Base-by-base conservation (phyloP, 2,113 vertebrate genomes). In the Orthonyx spaldingii region DNA sequence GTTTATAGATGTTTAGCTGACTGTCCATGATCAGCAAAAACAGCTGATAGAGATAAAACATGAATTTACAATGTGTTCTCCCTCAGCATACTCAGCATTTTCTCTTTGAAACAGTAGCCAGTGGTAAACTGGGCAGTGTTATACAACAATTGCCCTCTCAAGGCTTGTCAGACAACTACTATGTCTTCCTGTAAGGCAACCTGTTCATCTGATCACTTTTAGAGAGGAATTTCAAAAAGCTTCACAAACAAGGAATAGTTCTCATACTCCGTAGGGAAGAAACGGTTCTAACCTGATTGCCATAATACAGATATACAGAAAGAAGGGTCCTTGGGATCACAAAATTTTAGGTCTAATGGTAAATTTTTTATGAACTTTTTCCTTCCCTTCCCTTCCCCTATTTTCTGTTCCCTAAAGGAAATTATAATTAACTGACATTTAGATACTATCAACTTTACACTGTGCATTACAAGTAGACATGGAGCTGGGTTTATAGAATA, bases 21-120 rank as follows among this genome's bases (percentile, higher is more conserved):
- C 52, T 93, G 61, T 30, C 69, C 50, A 63, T n/a, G 37, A 91
- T 94, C 87, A 94, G 84, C 87, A 90, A 91, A 94, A 92, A 32
- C n/a, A 94, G 20, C 46, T 81, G 64, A 87, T 70, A 78, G 41
- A 86, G 63, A 49, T 57, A 87, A 61, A 18, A 70, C 42, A 41
- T 60, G 74, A 94, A 91, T 87, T 89, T 87, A 74, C 56, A 91
- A 47, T 75, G 26, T 56, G 32, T 78, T 91, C 33, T 84, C 15
- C 39, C 13, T 65, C 22, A 84, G 46, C 87, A 30, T 55, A 60
- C 35, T 95, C 84, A 94, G 87, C 90, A 64, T 89, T 91, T 96
- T 94, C 39, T 63, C 23, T 60, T 71, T 46, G 63, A 89, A 87
- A 78, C 21, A 33, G 44, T 61, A 78, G 33, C 19, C 30, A 56